Base-by-base conservation (phyloP, 2,113 vertebrate species). In the Archilochus colubris region DNA sequence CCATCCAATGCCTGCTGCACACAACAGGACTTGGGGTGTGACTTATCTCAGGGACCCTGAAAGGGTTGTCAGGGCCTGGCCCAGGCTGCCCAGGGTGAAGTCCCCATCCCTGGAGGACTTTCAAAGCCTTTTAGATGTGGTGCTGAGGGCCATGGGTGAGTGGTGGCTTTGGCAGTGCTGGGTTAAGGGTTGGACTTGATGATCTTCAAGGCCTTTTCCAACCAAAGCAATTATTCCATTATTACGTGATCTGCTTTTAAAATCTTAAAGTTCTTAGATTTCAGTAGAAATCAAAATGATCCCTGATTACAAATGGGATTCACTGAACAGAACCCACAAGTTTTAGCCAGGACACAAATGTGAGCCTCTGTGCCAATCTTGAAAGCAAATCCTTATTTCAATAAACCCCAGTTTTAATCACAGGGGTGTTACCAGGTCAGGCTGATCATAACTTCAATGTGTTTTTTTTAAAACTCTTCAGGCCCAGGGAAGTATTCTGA, bases 401-500 rank as follows among this genome's bases (percentile, higher is more conserved):
- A 3, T 12, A 76, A 66, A n/a, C 1, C 6, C 3, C 11, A 5
- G 23, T 75, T 88, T 92, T 25, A 57, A 21, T 14, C 36, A 44
- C 53, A 33, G 13, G 3, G 15, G 3, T 9, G 7, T 24, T 25
- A 10, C 20, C 23, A 38, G 21, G 19, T 44, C 30, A 82, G 27
- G 11, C 12, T 51, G 28, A 46, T 21, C 1, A 3, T 4, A 19
- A 9, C 11, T 67, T 80, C 30, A 25, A 21, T 30, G n/a, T 4
- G 4, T 18, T 48, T 5, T 63, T 55, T 75, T 7, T 10, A 1
- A 20, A 11, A 1, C 20, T 63, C 58, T 53, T 76, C 22, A 48
- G 8, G 5, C 8, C 4, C 13, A 7, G 15, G 18, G 28, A 48
- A 55, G 2, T 0, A 0, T n/a, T 17, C 20, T 89, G 44, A 79